Percentiles rank a stretch among this genome's conserved stretches.
Evolutionary conservation across 1,140 invertebrate genomes (phyloP).

Genomic region (Tetraneura akinire): DNA sequence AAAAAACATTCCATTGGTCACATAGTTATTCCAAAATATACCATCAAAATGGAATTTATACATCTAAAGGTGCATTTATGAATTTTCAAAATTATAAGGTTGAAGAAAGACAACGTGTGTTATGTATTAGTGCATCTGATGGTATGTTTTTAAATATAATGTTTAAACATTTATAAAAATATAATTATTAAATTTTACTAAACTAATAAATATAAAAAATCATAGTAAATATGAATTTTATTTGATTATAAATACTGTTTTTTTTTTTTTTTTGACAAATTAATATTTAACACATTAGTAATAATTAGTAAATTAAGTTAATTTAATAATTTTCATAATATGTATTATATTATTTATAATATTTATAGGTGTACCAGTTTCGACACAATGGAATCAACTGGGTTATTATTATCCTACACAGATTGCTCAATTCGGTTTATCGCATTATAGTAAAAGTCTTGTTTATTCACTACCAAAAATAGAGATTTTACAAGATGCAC

Average conservation of each 20-base stretch:
- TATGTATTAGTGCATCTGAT: constrained; percentile 89
- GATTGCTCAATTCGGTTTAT: constrained; percentile 95
- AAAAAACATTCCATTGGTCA: constrained; percentile 86
- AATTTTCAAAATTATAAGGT: constrained; percentile 98
- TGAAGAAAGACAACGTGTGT: constrained; percentile 90
- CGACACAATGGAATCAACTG: constrained; percentile 89
- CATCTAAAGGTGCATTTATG: constrained; percentile 85
- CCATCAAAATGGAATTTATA: constrained; percentile 83
- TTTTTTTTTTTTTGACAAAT: too few relatives aligned
- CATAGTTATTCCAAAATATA: constrained; percentile 93
- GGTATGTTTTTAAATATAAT: constrained; percentile 59
- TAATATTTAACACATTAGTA: too few relatives aligned
- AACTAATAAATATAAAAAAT: too few relatives aligned
- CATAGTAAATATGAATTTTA: too few relatives aligned
- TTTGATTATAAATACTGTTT: too few relatives aligned
- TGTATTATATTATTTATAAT: background rate
- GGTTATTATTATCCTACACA: constrained; percentile 98
- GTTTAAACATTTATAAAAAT: too few relatives aligned
- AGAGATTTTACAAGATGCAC: constrained; percentile 70
- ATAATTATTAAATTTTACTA: too few relatives aligned
- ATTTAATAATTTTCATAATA: too few relatives aligned
- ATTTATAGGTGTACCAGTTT: constrained; percentile 79
- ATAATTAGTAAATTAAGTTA: too few relatives aligned
- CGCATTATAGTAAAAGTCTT: constrained; percentile 94
- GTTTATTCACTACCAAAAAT: constrained; percentile 75